These are phyloP conservation scores for Globodera rostochiensis DNA, from an alignment of 1,140 invertebrate species.

Conservation along the genomic window DNA sequence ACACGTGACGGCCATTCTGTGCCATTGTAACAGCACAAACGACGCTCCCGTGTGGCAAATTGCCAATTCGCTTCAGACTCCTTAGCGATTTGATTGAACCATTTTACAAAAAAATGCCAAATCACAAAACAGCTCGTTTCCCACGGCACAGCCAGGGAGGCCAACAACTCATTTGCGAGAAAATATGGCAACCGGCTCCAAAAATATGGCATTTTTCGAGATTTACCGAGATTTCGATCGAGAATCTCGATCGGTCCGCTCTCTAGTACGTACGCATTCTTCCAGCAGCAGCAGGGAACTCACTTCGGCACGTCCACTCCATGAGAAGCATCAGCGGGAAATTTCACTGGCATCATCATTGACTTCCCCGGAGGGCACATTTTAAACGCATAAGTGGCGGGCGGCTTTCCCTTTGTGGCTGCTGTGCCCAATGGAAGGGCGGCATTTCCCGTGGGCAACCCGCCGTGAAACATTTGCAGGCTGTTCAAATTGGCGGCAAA, in stretches of 20 bases:
- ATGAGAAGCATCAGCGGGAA: conserved; percentile 87
- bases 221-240: no score
- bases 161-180: no score
- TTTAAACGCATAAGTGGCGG: conserved; percentile 83
- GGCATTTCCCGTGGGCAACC: not conserved
- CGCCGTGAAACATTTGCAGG: conserved; percentile 23
- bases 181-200: no score
- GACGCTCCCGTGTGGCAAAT: conserved; percentile 89
- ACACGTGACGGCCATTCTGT: conserved; percentile 83
- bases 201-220: no score
- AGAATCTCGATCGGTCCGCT: no score
- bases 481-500: conserved; percentile 23
- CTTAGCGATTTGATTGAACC: conserved; percentile 36
- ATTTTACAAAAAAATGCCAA: not conserved
- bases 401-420: conserved; percentile 46
- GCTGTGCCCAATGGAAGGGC: not conserved
- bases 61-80: conserved; percentile 75
- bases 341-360: conserved; percentile 85
- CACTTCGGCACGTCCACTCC: conserved; percentile 88
- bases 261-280: not conserved
- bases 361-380: conserved; percentile 73
- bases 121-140: not conserved
- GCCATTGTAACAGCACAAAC: conserved; percentile 84
- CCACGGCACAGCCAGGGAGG: no score
- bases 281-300: conserved; percentile 20